Evolutionary conservation across 2,113 vertebrate genomes (phyloP).

Genomic region (Hyperopisus bebe): DNA sequence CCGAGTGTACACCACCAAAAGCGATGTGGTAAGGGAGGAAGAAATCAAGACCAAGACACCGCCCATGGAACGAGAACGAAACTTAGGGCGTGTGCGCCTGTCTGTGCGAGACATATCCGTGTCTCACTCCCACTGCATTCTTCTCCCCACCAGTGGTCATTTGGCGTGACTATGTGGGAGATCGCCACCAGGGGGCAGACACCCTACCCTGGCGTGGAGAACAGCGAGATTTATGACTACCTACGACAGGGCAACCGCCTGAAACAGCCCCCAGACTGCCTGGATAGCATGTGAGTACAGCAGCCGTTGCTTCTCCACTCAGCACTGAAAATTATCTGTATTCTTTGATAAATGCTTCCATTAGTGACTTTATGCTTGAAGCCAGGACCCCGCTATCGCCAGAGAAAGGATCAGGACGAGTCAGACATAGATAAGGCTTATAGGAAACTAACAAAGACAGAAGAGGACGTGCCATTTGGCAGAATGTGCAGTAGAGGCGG

Average conservation of each 20-base stretch:
- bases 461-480: background rate
- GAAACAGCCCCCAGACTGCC: constrained; percentile 83
- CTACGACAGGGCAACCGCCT: constrained; percentile 83
- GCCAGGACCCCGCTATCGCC: background rate
- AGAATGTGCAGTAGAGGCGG: background rate
- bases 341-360: background rate
- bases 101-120: background rate
- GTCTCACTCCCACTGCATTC: background rate
- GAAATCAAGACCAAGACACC: background rate
- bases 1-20: constrained; percentile 85
- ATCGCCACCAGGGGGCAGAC: constrained; percentile 85
- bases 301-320: background rate
- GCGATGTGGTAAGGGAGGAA: constrained; percentile 70
- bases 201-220: constrained; percentile 84
- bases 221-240: constrained; percentile 91
- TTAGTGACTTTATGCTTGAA: background rate
- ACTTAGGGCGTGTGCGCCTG: background rate
- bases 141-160: constrained; percentile 72
- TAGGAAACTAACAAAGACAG: background rate
- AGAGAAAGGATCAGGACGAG: background rate
- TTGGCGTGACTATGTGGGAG: constrained; percentile 93
- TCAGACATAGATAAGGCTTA: background rate
- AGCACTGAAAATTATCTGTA: background rate
- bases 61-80: background rate
- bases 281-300: constrained; percentile 76